These are phyloP conservation scores for Otis tarda DNA, from an alignment of 2,113 vertebrate genomes.

Conservation along the genomic window DNA sequence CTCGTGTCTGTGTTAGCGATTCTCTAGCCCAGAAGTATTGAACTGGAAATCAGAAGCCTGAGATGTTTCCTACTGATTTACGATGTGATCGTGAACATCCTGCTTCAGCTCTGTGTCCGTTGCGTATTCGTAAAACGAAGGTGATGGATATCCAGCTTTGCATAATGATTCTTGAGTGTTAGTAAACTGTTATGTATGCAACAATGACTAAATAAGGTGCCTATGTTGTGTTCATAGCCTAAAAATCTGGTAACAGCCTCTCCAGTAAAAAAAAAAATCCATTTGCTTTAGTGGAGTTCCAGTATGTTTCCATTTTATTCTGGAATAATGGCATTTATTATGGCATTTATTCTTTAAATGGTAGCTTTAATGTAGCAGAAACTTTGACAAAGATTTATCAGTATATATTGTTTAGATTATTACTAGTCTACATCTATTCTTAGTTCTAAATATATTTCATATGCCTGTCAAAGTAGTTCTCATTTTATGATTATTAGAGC, in stretches of 20 bases:
- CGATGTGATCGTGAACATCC: neutral
- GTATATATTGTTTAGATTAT: neutral
- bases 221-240: neutral
- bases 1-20: neutral
- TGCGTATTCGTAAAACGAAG: accelerated
- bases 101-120: neutral
- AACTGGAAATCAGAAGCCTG: neutral
- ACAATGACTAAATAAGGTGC: neutral
- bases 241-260: neutral
- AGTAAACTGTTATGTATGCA: neutral
- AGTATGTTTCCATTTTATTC: neutral
- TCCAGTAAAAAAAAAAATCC: neutral
- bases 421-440: neutral
- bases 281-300: neutral
- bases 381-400: neutral
- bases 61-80: neutral
- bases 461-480: neutral
- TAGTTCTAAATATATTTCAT: neutral
- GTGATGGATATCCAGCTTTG: neutral
- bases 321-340: neutral
- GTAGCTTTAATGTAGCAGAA: neutral
- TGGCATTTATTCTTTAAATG: neutral
- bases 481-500: neutral
- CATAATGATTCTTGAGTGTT: neutral
- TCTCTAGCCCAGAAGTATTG: neutral